Evolutionary conservation across 2,797 vertebrate species (phyloP).

Genomic region (Cossypha caffra): DNA sequence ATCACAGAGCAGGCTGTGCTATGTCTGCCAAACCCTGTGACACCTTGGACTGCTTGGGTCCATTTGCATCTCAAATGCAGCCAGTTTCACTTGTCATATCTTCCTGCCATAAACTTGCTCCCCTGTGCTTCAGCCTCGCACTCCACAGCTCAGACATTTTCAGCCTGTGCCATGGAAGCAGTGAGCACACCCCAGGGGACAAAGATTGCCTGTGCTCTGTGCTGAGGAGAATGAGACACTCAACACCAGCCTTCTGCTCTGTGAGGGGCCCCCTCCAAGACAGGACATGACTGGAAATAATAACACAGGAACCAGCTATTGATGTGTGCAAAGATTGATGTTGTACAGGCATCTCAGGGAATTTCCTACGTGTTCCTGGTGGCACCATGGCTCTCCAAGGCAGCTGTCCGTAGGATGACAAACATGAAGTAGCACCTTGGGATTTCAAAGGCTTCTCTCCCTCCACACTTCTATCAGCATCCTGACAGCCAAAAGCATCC

Average conservation of each 20-base stretch:
- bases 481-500: background rate
- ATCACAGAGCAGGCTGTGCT: background rate
- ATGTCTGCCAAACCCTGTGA: background rate
- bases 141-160: background rate
- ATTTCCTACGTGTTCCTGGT: background rate
- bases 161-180: background rate
- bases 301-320: background rate
- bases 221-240: background rate
- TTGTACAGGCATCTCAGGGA: background rate
- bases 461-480: background rate
- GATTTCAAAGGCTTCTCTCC: constrained; percentile 3
- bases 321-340: background rate
- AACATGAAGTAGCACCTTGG: background rate
- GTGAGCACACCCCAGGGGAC: background rate
- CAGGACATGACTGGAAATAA: background rate
- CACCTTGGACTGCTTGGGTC: background rate
- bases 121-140: background rate
- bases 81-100: background rate
- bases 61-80: constrained; percentile 12
- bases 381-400: background rate
- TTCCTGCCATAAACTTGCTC: background rate
- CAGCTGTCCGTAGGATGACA: background rate
- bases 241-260: background rate
- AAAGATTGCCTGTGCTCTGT: background rate
- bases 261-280: background rate